Conservation (phyloP, 2,888 invertebrate species). For the Drosophila nigritarsus region DNA sequence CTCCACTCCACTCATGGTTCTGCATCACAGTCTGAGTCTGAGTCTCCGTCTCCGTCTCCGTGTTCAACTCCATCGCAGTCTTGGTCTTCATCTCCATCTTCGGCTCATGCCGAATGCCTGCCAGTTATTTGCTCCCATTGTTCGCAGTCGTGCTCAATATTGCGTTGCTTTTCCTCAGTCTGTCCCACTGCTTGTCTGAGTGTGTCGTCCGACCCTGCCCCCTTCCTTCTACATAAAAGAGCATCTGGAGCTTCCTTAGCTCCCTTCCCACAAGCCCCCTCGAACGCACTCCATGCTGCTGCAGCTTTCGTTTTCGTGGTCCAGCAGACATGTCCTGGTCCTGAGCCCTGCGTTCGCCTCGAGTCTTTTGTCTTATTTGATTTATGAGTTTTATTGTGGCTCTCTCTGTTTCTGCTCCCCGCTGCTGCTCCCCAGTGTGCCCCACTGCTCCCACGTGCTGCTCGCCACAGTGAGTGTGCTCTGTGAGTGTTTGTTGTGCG, state of each 20-base stretch:
- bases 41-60: constrained; percentile 5
- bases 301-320: constrained; percentile 58
- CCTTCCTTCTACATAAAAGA: background rate
- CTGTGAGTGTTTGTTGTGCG: constrained; percentile 45
- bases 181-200: background rate
- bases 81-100: constrained; percentile 31
- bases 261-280: constrained; percentile 18
- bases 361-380: constrained; percentile 82
- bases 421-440: background rate
- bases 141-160: constrained; percentile 76
- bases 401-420: constrained; percentile 23
- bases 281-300: constrained; percentile 52
- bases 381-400: constrained; percentile 83
- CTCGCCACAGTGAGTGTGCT: constrained; percentile 4
- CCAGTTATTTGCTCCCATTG: constrained; percentile 81
- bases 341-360: constrained; percentile 71
- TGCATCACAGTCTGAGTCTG: background rate
- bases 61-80: constrained; percentile 8
- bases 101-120: constrained; percentile 71
- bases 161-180: constrained; percentile 57
- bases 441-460: constrained; percentile 10
- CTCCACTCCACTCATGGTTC: constrained; percentile 2
- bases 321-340: constrained; percentile 37
- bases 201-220: background rate
- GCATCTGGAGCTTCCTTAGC: constrained; percentile 27